Evolutionary conservation across 2,888 invertebrate genomes (phyloP).

Genomic region (Lucinisca nassula): DNA sequence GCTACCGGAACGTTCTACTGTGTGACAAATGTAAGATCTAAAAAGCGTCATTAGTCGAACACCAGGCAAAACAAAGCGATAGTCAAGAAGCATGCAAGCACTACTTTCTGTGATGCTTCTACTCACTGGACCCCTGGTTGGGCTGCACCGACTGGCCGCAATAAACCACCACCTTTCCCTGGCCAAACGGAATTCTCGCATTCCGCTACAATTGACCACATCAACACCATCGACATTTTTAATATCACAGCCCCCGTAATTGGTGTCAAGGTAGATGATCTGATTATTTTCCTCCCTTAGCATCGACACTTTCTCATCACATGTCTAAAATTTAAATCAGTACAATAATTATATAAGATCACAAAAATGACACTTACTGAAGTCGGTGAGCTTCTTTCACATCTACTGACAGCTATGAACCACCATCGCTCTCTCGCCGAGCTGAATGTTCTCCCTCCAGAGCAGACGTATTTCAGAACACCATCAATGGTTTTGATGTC

Average conservation of each 20-base stretch:
- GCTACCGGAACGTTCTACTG: no score
- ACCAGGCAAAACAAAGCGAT: no score
- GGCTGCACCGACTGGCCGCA: constrained; percentile 93
- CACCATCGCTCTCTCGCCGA: constrained; percentile 97
- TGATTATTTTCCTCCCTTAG: constrained; percentile 93
- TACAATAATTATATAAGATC: neutral
- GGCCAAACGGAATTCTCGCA: constrained; percentile 92
- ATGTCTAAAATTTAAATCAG: constrained; percentile 90
- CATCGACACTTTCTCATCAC: constrained; percentile 92
- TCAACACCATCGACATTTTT: constrained; percentile 35
- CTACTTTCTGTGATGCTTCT: neutral
- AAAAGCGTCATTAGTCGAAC: neutral
- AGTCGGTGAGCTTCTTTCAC: constrained; percentile 85
- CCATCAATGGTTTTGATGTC: constrained; percentile 55
- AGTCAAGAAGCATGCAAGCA: neutral
- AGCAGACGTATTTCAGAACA: constrained; percentile 80
- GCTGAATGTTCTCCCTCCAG: constrained; percentile 90
- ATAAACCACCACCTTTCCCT: constrained; percentile 98
- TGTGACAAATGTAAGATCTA: no score
- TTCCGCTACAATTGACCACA: constrained; percentile 79
- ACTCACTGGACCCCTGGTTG: neutral
- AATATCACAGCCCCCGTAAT: constrained; percentile 70
- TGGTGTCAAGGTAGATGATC: constrained; percentile 91
- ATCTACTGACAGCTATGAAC: constrained; percentile 96
- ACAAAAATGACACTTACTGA: neutral